These are phyloP conservation scores for Lipophrys pholis DNA, from an alignment of 2,113 vertebrate species.

Conservation along the genomic window DNA sequence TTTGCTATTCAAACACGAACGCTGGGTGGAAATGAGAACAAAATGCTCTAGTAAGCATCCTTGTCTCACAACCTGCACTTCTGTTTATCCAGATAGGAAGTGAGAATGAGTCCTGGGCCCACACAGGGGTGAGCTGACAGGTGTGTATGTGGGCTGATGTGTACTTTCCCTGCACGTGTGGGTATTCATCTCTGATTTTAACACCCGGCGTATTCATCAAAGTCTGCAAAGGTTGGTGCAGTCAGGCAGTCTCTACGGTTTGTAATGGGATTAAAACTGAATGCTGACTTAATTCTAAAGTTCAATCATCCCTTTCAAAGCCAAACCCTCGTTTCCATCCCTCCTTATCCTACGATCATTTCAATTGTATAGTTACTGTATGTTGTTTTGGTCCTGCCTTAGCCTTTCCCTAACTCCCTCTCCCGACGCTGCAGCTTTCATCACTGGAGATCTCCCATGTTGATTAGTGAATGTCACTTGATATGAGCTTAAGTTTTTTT, in stretches of 20 bases:
- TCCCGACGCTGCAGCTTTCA: constrained; percentile 33
- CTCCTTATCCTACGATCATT: constrained; percentile 24
- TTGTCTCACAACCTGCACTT: background rate
- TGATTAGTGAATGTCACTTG: constrained; percentile 61
- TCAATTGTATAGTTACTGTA: constrained; percentile 21
- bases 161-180: constrained; percentile 25
- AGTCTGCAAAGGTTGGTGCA: constrained; percentile 22
- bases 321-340: background rate
- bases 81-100: constrained; percentile 4
- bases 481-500: constrained; percentile 33
- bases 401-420: constrained; percentile 13
- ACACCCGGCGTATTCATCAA: background rate
- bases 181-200: constrained; percentile 6
- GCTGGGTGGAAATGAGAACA: too few relatives aligned
- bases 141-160: constrained; percentile 41
- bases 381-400: constrained; percentile 19
- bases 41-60: background rate
- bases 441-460: constrained; percentile 56
- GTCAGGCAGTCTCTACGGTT: constrained; percentile 14
- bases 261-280: constrained; percentile 44
- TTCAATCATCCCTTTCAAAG: constrained; percentile 46
- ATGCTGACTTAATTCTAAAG: constrained; percentile 24
- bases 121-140: constrained; percentile 21
- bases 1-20: too few relatives aligned
- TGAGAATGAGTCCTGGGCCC: constrained; percentile 1